Evolutionary conservation across 2,113 vertebrate species (phyloP).

Genomic region (Melanerpes aurifrons): DNA sequence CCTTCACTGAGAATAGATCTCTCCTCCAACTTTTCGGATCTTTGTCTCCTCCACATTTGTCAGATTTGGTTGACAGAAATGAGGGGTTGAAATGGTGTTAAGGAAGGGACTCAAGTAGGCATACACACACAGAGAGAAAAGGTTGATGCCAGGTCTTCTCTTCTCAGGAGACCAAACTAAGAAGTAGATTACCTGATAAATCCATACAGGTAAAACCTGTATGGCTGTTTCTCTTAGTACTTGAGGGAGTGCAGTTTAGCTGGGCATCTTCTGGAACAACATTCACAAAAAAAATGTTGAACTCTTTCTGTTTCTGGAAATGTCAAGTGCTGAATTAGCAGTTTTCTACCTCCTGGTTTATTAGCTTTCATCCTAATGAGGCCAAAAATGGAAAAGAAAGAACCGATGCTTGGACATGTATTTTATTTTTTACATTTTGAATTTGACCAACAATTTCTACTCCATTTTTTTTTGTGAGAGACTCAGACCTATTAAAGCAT

Average conservation of each 20-base stretch:
- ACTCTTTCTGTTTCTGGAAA: neutral
- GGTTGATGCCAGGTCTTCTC: neutral
- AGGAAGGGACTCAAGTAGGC: neutral
- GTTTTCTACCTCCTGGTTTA: neutral
- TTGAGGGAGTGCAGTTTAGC: neutral
- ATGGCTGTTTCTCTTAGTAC: neutral
- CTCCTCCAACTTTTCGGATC: neutral
- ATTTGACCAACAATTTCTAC: neutral
- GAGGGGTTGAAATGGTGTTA: neutral
- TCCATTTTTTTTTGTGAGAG: neutral
- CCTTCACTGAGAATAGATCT: neutral
- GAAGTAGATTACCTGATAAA: neutral
- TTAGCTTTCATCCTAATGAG: neutral
- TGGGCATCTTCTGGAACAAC: neutral
- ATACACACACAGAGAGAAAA: neutral
- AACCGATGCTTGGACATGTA: neutral
- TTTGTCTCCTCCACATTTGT: neutral
- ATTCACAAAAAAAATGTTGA: neutral
- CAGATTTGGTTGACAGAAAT: neutral
- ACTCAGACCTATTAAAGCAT: neutral
- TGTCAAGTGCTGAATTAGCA: neutral
- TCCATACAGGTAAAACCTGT: neutral
- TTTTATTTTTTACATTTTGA: neutral
- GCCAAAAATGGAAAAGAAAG: neutral
- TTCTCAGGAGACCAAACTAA: neutral